Percentiles rank a stretch among this genome's conserved stretches.
phyloP scores from a whole-genome alignment of 2,113 vertebrate species.

The Actinemys pallida region DNA sequence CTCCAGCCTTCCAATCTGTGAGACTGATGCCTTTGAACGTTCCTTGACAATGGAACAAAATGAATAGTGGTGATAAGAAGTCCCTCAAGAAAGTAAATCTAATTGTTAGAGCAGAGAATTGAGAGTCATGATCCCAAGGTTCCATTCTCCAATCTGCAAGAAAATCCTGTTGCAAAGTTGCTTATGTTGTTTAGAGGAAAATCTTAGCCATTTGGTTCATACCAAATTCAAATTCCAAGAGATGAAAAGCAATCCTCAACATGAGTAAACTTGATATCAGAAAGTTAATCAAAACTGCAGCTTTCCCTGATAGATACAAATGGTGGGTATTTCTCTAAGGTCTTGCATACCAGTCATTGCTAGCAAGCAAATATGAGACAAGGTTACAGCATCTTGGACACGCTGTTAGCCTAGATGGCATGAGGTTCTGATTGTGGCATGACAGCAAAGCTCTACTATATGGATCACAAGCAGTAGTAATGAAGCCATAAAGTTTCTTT shows the following conservation, averaged over 20 bases:
- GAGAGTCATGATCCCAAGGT: not conserved
- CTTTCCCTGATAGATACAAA: not conserved
- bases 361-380: not conserved
- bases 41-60: not conserved
- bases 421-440: not conserved
- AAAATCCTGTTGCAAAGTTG: not conserved
- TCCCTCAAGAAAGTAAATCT: not conserved
- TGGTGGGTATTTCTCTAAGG: not conserved
- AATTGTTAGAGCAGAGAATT: not conserved
- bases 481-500: not conserved
- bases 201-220: not conserved
- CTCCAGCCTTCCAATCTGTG: not conserved
- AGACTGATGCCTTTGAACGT: not conserved
- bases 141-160: not conserved
- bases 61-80: not conserved
- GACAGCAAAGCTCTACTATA: not conserved
- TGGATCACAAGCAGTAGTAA: not conserved
- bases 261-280: not conserved
- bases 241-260: not conserved
- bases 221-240: not conserved
- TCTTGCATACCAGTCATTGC: not conserved
- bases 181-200: not conserved
- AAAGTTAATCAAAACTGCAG: not conserved
- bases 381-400: too few relatives aligned
- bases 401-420: not conserved